Percentiles rank a stretch among this genome's conserved stretches.
These are phyloP conservation scores for Cyclopterus lumpus DNA, from an alignment of 2,797 vertebrate genomes.

Conservation along the genomic window DNA sequence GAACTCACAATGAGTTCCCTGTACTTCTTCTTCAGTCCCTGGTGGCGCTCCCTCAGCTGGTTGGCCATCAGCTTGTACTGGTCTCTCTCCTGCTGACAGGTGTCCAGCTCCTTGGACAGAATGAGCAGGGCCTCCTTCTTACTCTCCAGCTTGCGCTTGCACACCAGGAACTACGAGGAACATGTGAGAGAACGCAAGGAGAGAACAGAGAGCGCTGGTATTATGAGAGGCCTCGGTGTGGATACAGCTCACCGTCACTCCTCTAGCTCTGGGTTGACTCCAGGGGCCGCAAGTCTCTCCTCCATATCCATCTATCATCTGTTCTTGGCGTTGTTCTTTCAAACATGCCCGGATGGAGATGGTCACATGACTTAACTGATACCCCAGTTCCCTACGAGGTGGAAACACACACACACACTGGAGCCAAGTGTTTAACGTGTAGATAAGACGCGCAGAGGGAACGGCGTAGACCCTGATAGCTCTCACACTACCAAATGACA, in stretches of 20 bases:
- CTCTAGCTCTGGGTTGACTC: too few relatives aligned
- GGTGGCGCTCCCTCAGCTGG: slow-evolving; percentile 93
- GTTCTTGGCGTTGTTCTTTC: not conserved
- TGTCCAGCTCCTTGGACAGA: slow-evolving; percentile 96
- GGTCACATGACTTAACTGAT: slow-evolving; percentile 11
- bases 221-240: not conserved
- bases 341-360: not conserved
- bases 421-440: slow-evolving; percentile 24
- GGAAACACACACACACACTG: slow-evolving; percentile 54
- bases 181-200: not conserved
- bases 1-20: slow-evolving; percentile 94
- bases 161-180: slow-evolving; percentile 83
- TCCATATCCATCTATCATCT: not conserved
- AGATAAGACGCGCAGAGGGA: slow-evolving; percentile 37
- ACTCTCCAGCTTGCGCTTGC: slow-evolving; percentile 96
- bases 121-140: slow-evolving; percentile 97
- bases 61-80: slow-evolving; percentile 98
- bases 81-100: slow-evolving; percentile 95
- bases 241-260: too few relatives aligned
- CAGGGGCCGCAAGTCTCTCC: not conserved
- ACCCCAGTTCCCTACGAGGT: slow-evolving; percentile 3
- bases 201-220: not conserved
- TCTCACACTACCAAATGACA: slow-evolving; percentile 46
- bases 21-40: slow-evolving; percentile 95
- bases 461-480: slow-evolving; percentile 31